These are phyloP conservation scores for Agrenia bidenticulata DNA, from an alignment of 2,888 invertebrate species.

Conservation along the genomic window DNA sequence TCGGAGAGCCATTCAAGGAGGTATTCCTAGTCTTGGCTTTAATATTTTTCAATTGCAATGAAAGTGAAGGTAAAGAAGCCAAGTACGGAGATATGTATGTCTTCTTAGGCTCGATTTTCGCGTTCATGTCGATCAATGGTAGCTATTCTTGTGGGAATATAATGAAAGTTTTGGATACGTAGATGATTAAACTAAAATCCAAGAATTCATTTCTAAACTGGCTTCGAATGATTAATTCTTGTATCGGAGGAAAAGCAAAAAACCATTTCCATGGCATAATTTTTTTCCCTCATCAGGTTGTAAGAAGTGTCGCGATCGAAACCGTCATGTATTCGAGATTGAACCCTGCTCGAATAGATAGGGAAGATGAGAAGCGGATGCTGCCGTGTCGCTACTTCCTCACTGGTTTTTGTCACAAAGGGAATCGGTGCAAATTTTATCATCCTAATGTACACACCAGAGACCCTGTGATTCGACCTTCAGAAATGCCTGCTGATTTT, in stretches of 20 bases:
- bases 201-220: too few relatives aligned
- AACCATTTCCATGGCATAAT: neutral
- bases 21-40: too few relatives aligned
- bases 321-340: neutral
- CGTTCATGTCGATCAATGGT: too few relatives aligned
- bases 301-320: too few relatives aligned
- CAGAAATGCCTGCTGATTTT: conserved; percentile 31
- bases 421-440: conserved; percentile 49
- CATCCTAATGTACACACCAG: conserved; percentile 41
- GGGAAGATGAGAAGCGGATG: conserved; percentile 52
- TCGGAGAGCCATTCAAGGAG: too few relatives aligned
- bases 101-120: conserved; percentile 2
- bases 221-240: too few relatives aligned
- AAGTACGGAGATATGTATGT: conserved; percentile 12
- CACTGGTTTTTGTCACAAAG: conserved; percentile 48
- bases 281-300: neutral
- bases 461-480: conserved; percentile 29
- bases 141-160: too few relatives aligned
- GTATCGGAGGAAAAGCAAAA: too few relatives aligned
- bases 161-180: too few relatives aligned
- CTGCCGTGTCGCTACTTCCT: conserved; percentile 51
- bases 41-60: too few relatives aligned
- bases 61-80: neutral
- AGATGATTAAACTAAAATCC: too few relatives aligned
- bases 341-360: conserved; percentile 42